Conservation (phyloP, 2,888 invertebrate species). For the Xylota segnis region DNA sequence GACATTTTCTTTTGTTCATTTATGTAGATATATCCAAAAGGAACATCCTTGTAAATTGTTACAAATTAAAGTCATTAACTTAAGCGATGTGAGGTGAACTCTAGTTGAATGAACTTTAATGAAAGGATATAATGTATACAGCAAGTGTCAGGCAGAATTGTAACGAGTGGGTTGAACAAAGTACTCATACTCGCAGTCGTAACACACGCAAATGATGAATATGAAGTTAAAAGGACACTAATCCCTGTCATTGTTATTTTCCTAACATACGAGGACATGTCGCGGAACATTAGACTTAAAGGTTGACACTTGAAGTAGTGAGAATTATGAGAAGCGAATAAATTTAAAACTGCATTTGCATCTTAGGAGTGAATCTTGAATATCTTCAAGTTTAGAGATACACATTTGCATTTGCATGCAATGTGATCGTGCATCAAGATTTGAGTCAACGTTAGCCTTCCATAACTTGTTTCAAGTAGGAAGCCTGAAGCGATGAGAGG, state of each 20-base stretch:
- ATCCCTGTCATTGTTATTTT: too few species aligned
- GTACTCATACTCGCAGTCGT: too few species aligned
- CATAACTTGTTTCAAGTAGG: background rate
- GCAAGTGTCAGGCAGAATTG: background rate
- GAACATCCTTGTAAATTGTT: background rate
- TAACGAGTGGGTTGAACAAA: background rate
- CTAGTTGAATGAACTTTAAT: constrained; percentile 23
- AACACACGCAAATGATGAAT: too few species aligned
- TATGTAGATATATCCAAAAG: background rate
- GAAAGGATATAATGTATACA: background rate
- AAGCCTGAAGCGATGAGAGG: background rate
- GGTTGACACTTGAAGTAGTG: too few species aligned
- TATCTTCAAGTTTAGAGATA: background rate
- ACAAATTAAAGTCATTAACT: background rate
- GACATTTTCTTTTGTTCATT: background rate
- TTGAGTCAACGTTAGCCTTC: background rate
- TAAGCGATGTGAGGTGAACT: background rate
- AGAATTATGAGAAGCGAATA: background rate
- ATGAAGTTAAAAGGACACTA: too few species aligned
- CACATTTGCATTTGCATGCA: background rate
- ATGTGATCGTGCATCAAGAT: background rate
- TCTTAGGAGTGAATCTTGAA: background rate
- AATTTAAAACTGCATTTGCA: background rate
- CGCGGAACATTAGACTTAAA: too few species aligned
- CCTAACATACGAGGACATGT: too few species aligned